These are phyloP conservation scores for Halyomorpha halys DNA, from an alignment of 1,140 invertebrate genomes.

Conservation along the genomic window DNA sequence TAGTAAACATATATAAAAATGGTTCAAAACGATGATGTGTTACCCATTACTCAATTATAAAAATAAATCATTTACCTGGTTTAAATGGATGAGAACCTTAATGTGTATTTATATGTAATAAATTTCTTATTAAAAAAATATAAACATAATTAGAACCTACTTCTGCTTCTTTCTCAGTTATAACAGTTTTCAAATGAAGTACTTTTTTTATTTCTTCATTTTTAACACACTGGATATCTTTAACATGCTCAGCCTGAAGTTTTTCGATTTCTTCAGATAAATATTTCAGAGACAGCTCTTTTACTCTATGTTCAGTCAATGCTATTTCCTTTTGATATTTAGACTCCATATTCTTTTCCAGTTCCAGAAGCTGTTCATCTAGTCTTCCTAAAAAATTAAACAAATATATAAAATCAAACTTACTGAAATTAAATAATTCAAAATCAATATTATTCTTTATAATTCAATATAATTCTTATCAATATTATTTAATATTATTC, in stretches of 20 bases:
- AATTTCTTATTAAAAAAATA: no score
- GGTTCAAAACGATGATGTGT: no score
- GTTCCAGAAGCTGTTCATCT: constrained; percentile 11
- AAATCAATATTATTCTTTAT: no score
- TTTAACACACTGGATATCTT: background rate
- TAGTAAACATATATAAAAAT: no score
- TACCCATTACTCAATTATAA: background rate
- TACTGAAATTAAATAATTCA: no score
- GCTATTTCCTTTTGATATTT: constrained; percentile 8
- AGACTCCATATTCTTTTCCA: constrained; percentile 8
- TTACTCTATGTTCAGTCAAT: constrained; percentile 16
- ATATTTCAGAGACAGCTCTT: constrained; percentile 12
- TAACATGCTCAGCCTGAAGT: constrained; percentile 4
- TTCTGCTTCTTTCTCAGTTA: constrained; percentile 11
- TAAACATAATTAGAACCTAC: constrained; percentile 2
- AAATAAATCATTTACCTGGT: background rate
- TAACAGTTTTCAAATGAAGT: background rate
- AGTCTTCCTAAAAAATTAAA: constrained; percentile 11
- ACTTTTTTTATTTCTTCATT: constrained; percentile 9
- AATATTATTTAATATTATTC: no score
- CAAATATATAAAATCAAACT: no score
- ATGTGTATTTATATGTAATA: no score
- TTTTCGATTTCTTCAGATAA: constrained; percentile 21
- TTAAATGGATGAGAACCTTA: no score
- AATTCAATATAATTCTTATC: no score